Percentiles rank a stretch among this genome's conserved stretches.
Evolutionary conservation across 2,113 vertebrate species (phyloP).

Genomic region (Burhinus oedicnemus): DNA sequence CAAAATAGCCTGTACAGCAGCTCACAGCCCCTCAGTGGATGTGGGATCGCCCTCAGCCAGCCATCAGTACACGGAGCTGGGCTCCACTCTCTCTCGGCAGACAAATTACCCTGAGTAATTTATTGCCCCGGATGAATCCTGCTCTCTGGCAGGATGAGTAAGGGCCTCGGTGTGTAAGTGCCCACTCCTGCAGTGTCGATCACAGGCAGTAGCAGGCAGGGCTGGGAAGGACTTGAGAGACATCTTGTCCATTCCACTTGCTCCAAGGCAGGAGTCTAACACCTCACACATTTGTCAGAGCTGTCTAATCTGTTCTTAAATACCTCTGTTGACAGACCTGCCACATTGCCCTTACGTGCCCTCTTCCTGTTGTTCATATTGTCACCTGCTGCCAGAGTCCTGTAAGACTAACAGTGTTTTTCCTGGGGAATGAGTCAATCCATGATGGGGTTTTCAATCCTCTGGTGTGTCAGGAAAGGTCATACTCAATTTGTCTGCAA

Average conservation of each 20-base stretch:
- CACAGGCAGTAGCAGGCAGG: neutral
- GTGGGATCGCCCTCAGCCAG: neutral
- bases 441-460: neutral
- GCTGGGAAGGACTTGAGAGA: neutral
- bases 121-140: accelerated
- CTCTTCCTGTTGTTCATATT: neutral
- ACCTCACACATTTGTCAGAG: neutral
- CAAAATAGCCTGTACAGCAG: neutral
- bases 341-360: neutral
- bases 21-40: neutral
- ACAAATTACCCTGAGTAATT: neutral
- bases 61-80: neutral
- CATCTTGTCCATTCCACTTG: neutral
- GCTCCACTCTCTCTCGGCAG: neutral
- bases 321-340: neutral
- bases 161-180: neutral
- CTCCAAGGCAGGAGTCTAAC: neutral
- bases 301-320: neutral
- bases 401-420: neutral
- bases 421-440: neutral
- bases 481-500: neutral
- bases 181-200: neutral
- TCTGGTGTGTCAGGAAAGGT: neutral
- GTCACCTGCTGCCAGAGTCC: neutral
- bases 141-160: neutral